These are phyloP conservation scores for Rhabdomys pumilio DNA, from an alignment of 2,797 vertebrate genomes.

Conservation along the genomic window DNA sequence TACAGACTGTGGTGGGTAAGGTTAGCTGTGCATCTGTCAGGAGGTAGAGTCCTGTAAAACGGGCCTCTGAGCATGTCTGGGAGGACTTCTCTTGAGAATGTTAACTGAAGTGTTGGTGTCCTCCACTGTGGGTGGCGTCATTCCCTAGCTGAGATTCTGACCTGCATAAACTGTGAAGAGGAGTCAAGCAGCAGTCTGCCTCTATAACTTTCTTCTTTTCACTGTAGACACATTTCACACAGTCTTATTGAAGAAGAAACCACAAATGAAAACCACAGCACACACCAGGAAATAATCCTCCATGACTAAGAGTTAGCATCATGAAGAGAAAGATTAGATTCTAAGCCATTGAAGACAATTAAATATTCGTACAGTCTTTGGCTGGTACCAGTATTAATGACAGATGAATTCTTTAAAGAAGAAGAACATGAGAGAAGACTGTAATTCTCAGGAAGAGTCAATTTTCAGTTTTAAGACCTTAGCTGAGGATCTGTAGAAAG, in stretches of 20 bases:
- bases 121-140: neutral
- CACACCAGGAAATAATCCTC: neutral
- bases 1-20: neutral
- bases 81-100: neutral
- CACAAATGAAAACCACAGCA: neutral
- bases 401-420: neutral
- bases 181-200: neutral
- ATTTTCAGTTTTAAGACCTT: neutral
- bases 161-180: neutral
- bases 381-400: neutral
- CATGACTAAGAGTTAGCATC: neutral
- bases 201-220: neutral
- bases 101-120: neutral
- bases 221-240: neutral
- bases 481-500: neutral
- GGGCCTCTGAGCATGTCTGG: neutral
- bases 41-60: neutral
- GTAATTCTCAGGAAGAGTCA: neutral
- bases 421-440: neutral
- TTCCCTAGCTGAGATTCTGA: neutral
- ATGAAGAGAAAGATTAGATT: neutral
- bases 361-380: conserved; percentile 5
- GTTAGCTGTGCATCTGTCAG: neutral
- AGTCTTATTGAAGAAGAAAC: neutral
- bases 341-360: conserved; percentile 8